A percentile compares a stretch with the other conserved stretches of the same genome.
Conservation (phyloP, 2,888 invertebrate genomes). For the Nemotelus pantherinus region DNA sequence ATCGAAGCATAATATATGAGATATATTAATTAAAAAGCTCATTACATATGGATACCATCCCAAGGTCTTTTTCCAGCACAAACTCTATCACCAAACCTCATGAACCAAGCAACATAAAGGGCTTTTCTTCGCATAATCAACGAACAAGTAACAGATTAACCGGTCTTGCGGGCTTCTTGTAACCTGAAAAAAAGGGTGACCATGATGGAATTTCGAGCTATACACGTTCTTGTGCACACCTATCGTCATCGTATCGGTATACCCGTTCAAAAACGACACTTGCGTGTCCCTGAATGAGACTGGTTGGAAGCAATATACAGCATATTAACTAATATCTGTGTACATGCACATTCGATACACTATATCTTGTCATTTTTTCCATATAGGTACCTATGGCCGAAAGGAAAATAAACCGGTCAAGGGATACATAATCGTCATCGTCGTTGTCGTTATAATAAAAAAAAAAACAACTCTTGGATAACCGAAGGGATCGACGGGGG, state of each 20-base stretch:
- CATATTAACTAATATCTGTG: conserved; percentile 39
- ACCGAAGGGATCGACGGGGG: neutral
- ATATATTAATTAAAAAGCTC: neutral
- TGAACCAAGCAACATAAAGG: neutral
- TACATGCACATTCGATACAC: conserved; percentile 23
- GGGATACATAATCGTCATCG: conserved; percentile 34
- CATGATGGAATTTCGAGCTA: conserved; percentile 29
- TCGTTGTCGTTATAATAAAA: neutral
- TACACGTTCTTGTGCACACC: neutral
- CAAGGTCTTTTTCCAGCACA: neutral
- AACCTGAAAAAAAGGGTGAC: conserved; percentile 19
- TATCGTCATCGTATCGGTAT: neutral
- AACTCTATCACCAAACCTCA: neutral
- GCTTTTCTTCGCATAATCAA: neutral
- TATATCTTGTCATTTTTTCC: neutral
- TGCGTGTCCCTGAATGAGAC: conserved; percentile 22
- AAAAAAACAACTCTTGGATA: neutral
- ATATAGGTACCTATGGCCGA: neutral
- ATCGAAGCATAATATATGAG: neutral
- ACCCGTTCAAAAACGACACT: conserved; percentile 11
- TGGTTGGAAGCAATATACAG: neutral
- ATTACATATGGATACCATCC: neutral
- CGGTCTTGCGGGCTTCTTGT: neutral
- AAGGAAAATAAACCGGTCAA: conserved; percentile 34
- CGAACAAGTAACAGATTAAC: neutral